Evolutionary conservation across 2,797 vertebrate genomes (phyloP), one percentile per base, ranked within the genome.

Genomic region (Hypotaenidia philippensis): DNA sequence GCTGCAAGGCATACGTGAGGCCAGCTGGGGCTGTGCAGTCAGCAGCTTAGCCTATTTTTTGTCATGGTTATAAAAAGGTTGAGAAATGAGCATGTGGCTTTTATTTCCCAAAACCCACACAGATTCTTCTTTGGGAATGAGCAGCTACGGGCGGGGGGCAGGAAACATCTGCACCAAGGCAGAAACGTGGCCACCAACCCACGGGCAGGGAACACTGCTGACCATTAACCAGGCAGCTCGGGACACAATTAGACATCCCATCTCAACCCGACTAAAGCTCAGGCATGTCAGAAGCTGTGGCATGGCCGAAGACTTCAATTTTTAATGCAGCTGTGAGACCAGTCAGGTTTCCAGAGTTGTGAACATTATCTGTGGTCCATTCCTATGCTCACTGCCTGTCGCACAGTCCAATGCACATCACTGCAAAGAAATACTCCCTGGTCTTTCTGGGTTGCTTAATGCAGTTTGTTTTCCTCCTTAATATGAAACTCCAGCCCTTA

Each of bases 161-260:
- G 70, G 47, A 71, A 40, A 40, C 31, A 61, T 23, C 56, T 50
- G 41, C 47, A 80, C 10, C 17, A 41, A 83, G 44, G 49, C 52
- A 64, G 45, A 64, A 53, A 41, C 0, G 0, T 6, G 6, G 32
- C 13, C 4, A 1, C 25, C 57, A 83, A 45, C 34, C 52, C 52
- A 11, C 1, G 19, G 64, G 52, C 7, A 10, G 25, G 53, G 31
- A 72, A 53, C 1, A 0, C 29, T 53, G 50, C 23, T 0, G 2
- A 5, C 61, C 56, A 10, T 11, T 49, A 17, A 55, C 29, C 61
- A 52, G 47, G 34, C 32, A 17, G 10, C 68, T 27, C 20, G 23
- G 68, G 52, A 34, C 27, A 4, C 18, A n/a, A 23, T 23, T 13
- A 47, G 70, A 57, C 85, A 59, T 41, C 49, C 32, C 25, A 29